Base-by-base conservation (phyloP, 2,113 vertebrate species). In the Aviceda subcristata region DNA sequence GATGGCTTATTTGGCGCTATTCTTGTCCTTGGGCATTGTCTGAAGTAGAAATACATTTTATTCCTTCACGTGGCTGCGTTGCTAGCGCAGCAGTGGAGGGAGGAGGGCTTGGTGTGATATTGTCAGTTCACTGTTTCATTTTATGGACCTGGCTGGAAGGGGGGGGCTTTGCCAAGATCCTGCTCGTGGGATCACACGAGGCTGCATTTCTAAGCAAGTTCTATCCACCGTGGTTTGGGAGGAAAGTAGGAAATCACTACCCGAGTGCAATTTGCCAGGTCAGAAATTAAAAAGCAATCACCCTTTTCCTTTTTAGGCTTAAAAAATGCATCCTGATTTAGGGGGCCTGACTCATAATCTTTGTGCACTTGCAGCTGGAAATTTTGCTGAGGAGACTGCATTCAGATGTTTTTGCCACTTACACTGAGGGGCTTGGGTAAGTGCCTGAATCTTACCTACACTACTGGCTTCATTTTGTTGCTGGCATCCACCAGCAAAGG, bases 11-110 rank as follows among this genome's bases (percentile, higher is more conserved):
- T 85, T 45, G 48, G 66, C 68, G 13, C 63, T 84, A 9, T 67
- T 71, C 46, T 43, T 81, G n/a, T 75, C 86, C 62, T 64, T 73
- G 53, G 36, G 48, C 69, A 81, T 48, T 94, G 66, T 83, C 62
- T 90, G 53, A 23, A 81, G 60, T 10, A 78, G 79, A 72, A 72
- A 51, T 48, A 8, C 22, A 7, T 71, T 81, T 86, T 7, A 6
- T 66, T 53, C 23, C 53, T 32, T 36, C 27, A 0, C 3, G 16
- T 0, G 1, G 11, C 72, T 71, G 51, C 0, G 0, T 32, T 87
- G 48, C 51, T 62, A 72, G 23, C 0, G 0, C 51, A 43, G 45
- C 60, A 51, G 38, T 15, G 36, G 36, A 53, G 24, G 26, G 24
- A 74, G 68, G 56, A 85, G 30, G 77, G 9, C 18, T 53, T 51